Percentiles rank a stretch among this genome's conserved stretches.
phyloP scores from a whole-genome alignment of 2,797 vertebrate genomes.

The Sorex maritimensis region DNA sequence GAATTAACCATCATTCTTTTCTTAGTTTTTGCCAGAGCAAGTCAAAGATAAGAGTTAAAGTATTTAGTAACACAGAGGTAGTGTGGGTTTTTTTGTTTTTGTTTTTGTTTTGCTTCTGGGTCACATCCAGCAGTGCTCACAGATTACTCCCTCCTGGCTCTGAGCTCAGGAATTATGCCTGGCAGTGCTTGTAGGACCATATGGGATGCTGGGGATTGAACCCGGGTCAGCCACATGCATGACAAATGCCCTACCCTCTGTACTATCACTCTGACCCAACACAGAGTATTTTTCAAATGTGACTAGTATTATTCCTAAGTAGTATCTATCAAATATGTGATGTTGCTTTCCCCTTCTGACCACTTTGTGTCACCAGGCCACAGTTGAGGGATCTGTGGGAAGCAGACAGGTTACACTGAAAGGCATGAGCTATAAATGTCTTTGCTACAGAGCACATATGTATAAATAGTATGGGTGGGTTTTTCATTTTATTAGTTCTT shows the following conservation, averaged over 20 bases:
- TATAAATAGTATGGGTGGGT: not conserved
- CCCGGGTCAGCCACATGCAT: too few species aligned
- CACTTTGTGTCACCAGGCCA: constrained; percentile 66
- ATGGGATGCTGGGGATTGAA: too few species aligned
- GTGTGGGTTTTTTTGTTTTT: too few species aligned
- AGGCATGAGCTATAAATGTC: constrained; percentile 38
- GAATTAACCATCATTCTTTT: constrained; percentile 60
- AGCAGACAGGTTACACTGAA: not conserved
- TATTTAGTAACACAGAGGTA: not conserved
- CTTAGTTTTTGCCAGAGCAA: constrained; percentile 26
- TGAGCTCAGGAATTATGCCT: too few species aligned
- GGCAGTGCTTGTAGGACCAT: too few species aligned
- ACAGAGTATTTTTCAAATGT: not conserved
- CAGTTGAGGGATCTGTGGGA: not conserved
- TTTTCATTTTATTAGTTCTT: constrained; percentile 46
- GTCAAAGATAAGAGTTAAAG: constrained; percentile 11
- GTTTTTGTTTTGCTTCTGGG: too few species aligned
- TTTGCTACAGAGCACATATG: not conserved
- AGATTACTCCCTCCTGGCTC: too few species aligned
- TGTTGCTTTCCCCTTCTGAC: constrained; percentile 55
- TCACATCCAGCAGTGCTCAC: too few species aligned
- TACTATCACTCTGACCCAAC: too few species aligned
- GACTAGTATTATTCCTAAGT: not conserved
- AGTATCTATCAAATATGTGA: constrained; percentile 35
- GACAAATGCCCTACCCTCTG: too few species aligned